A percentile compares a stretch with the other conserved stretches of the same genome.
These are phyloP conservation scores for Gila orcuttii DNA, from an alignment of 2,113 vertebrate species.

Conservation along the genomic window DNA sequence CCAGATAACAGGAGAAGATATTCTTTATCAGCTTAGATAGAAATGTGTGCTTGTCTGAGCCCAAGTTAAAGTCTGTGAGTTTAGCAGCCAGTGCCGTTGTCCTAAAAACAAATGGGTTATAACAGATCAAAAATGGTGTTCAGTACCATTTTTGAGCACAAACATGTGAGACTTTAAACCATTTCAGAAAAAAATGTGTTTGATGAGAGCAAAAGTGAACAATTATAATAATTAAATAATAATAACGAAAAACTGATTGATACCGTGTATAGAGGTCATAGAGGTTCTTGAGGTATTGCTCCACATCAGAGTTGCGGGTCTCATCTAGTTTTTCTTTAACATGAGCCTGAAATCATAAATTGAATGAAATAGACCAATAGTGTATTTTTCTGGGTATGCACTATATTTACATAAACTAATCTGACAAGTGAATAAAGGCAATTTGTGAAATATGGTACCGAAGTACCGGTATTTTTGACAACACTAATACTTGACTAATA, in stretches of 20 bases:
- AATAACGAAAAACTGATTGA: not conserved
- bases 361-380: too few species aligned
- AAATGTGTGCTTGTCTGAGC: conserved; percentile 99
- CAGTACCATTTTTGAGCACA: not conserved
- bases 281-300: conserved; percentile 97
- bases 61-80: conserved; percentile 96
- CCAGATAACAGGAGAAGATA: conserved; percentile 96
- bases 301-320: conserved; percentile 89
- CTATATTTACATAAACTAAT: too few species aligned
- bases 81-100: conserved; percentile 91
- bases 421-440: too few species aligned
- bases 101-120: conserved; percentile 71
- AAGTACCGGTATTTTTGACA: too few species aligned
- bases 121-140: not conserved
- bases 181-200: not conserved
- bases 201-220: not conserved
- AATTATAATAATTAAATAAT: not conserved
- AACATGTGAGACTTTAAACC: not conserved
- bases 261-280: conserved; percentile 97
- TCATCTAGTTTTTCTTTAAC: conserved; percentile 92
- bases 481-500: too few species aligned
- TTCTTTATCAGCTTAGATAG: conserved; percentile 98
- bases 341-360: conserved; percentile 80
- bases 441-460: too few species aligned
- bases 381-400: too few species aligned